These are phyloP conservation scores for Amphipoea lucens DNA, from an alignment of 2,888 invertebrate species.

Conservation along the genomic window DNA sequence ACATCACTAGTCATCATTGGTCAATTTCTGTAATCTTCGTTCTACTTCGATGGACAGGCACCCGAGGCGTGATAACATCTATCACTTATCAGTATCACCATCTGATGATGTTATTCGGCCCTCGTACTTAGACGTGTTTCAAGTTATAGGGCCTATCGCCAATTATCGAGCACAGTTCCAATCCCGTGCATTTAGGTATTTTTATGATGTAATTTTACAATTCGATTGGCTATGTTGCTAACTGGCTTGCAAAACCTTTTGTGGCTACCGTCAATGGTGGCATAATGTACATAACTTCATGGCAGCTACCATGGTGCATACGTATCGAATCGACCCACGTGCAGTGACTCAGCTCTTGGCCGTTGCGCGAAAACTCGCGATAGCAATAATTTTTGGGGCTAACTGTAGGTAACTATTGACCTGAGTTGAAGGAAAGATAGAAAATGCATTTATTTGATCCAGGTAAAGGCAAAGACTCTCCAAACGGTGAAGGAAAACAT, in stretches of 20 bases:
- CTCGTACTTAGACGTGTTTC: neutral
- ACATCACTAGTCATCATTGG: neutral
- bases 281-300: neutral
- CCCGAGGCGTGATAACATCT: slow-evolving; percentile 3
- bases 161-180: slow-evolving; percentile 18
- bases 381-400: slow-evolving; percentile 14
- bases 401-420: slow-evolving; percentile 12
- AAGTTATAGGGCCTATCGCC: slow-evolving; percentile 20
- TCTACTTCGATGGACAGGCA: neutral
- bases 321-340: slow-evolving; percentile 17
- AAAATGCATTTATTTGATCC: neutral
- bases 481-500: neutral
- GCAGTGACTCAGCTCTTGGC: slow-evolving; percentile 41
- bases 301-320: neutral
- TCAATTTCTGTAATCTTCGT: neutral
- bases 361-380: neutral
- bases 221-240: neutral
- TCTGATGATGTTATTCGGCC: slow-evolving; percentile 1
- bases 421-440: neutral
- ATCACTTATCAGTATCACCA: neutral
- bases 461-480: neutral
- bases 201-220: slow-evolving; percentile 4
- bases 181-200: slow-evolving; percentile 5
- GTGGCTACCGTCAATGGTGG: neutral
- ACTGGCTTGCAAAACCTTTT: neutral